Base-by-base conservation (phyloP, 1,140 invertebrate genomes). In the Zaprionus camerounensis region DNA sequence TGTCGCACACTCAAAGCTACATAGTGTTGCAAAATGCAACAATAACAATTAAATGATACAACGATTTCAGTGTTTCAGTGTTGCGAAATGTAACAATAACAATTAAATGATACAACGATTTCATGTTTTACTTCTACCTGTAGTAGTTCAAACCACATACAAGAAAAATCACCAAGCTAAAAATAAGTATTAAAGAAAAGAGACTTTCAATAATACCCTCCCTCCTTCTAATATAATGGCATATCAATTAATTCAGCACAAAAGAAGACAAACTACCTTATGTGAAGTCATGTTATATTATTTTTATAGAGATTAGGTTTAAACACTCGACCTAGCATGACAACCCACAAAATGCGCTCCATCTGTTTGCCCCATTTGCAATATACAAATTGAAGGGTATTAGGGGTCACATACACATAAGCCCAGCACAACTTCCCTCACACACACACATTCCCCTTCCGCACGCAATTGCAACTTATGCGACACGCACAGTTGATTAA, bases 401-500 rank as follows among this genome's bases (percentile, higher is more conserved):
- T 46, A 46, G 41, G 17, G 41, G n/a, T 46, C 28, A 41, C 15
- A 41, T 34, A 3, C 3, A 34, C 31, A 34, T 11, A 34, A 34
- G 9, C 9, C 9, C n/a, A 2, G 15, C n/a, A 46, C 41, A 44
- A 17, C 5, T 6, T 7, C n/a, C 38, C 41, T 2, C n/a, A 2
- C 24, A 26, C 7, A 41, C 44, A 22, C 17, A 49, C 7, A 22
- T 0, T 49, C 20, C 46, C 20, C n/a, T 46, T 9, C 61, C 24
- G 65, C 65, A 58, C 51, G 62, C 76, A 72, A 86, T 79, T 81
- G 64, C 80, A 82, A 82, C 80, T 80, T 77, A 80, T 74, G 72
- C 76, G 80, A 77, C 76, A 82, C 72, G 73, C 77, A 87, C 77
- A 88, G 84, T 88, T 87, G 83, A 87, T 87, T 88, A 88, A 87